These are phyloP conservation scores for Morus bassanus DNA, from an alignment of 2,797 vertebrate species.

Conservation along the genomic window DNA sequence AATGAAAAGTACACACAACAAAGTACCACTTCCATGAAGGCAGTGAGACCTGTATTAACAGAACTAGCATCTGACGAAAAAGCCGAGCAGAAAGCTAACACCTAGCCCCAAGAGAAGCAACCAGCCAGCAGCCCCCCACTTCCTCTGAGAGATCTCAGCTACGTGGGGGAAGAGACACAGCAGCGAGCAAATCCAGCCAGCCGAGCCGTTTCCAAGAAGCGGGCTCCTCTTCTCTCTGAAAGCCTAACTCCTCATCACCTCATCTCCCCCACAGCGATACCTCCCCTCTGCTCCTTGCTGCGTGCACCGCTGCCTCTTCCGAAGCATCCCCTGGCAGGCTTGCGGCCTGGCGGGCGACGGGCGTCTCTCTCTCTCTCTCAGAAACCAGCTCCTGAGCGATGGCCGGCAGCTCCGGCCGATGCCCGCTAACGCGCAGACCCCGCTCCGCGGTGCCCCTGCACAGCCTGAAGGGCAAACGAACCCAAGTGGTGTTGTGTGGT, in stretches of 20 bases:
- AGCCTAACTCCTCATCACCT: not conserved
- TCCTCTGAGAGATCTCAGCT: constrained; percentile 69
- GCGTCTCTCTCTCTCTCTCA: not conserved
- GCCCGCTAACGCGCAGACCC: fast-evolving
- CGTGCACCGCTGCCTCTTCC: not conserved
- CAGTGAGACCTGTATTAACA: not conserved
- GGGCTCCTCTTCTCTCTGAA: not conserved
- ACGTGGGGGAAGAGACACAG: not conserved
- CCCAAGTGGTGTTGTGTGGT: fast-evolving
- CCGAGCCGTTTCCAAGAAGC: constrained; percentile 26
- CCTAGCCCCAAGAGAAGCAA: constrained; percentile 43
- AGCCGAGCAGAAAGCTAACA: constrained; percentile 15
- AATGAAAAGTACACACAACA: not conserved
- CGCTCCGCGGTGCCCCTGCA: fast-evolving
- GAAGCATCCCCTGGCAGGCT: not conserved
- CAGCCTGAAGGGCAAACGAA: not conserved
- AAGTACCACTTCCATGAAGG: constrained; percentile 20
- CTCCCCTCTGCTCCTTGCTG: not conserved
- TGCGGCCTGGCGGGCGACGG: not conserved
- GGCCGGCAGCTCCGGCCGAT: not conserved
- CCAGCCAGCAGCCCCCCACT: constrained; percentile 68
- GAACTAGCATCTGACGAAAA: not conserved
- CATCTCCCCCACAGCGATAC: not conserved
- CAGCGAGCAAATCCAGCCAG: constrained; percentile 58
- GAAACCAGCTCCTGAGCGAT: not conserved